These are phyloP conservation scores for Cataglyphis albicans DNA, from an alignment of 2,888 invertebrate species.

Conservation along the genomic window DNA sequence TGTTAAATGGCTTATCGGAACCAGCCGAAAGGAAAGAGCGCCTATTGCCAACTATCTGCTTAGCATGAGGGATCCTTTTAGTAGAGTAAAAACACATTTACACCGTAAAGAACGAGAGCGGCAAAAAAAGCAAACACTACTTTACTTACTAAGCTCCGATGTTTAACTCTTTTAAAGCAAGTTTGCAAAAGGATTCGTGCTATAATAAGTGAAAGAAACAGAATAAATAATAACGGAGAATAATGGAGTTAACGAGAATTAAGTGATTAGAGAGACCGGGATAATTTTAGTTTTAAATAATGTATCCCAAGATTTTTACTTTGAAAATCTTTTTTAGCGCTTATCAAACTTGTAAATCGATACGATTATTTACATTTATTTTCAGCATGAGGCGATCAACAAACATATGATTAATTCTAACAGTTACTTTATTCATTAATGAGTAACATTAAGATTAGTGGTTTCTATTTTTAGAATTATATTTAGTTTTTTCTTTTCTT, in stretches of 20 bases:
- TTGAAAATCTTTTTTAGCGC: background rate
- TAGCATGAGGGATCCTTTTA: slow-evolving; percentile 25
- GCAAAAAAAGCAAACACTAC: slow-evolving; percentile 2
- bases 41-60: slow-evolving; percentile 47
- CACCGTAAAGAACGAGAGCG: background rate
- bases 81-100: slow-evolving; percentile 46
- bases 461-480: background rate
- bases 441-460: background rate
- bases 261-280: background rate
- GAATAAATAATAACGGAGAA: slow-evolving; percentile 35
- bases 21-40: slow-evolving; percentile 16
- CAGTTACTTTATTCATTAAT: background rate
- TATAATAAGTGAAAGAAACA: slow-evolving; percentile 3
- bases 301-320: background rate
- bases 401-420: background rate
- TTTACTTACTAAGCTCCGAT: background rate
- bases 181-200: slow-evolving; percentile 26
- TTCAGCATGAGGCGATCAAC: background rate
- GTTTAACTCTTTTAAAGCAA: slow-evolving; percentile 26
- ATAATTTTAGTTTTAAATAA: slow-evolving; percentile 19
- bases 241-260: slow-evolving; percentile 22
- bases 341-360: background rate
- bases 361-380: background rate
- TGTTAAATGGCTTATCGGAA: slow-evolving; percentile 61
- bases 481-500: background rate